Evolutionary conservation across 2,888 invertebrate genomes (phyloP).

Genomic region (Malachius bipustulatus): DNA sequence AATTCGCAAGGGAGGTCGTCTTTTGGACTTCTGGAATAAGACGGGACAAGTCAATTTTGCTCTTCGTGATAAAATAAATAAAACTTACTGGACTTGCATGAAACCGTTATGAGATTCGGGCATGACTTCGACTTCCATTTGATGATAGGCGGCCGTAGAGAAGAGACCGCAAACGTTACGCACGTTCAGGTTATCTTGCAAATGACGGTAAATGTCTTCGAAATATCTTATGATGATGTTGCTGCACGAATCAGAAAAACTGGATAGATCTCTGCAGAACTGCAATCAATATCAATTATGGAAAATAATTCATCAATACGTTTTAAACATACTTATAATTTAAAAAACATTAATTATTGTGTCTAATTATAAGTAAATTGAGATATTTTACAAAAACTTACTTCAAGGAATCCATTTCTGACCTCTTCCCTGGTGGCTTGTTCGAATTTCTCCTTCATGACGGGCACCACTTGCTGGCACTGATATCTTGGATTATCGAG

Average conservation of each 20-base stretch:
- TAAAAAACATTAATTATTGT: too few relatives aligned
- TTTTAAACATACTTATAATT: too few relatives aligned
- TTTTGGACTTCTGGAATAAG: slow-evolving; percentile 19
- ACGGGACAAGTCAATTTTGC: too few relatives aligned
- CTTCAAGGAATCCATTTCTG: slow-evolving; percentile 42
- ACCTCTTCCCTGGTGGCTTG: slow-evolving; percentile 44
- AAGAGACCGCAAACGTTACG: slow-evolving; percentile 31
- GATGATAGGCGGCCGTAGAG: background rate
- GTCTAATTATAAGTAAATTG: too few relatives aligned
- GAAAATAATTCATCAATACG: too few relatives aligned
- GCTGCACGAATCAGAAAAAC: slow-evolving; percentile 69
- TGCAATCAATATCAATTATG: slow-evolving; percentile 21
- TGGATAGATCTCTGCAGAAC: slow-evolving; percentile 57
- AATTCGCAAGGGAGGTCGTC: slow-evolving; percentile 72
- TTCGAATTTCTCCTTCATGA: slow-evolving; percentile 44
- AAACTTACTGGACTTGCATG: slow-evolving; percentile 37
- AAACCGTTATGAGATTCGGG: slow-evolving; percentile 46
- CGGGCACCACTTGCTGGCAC: slow-evolving; percentile 43
- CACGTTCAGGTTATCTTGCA: slow-evolving; percentile 47
- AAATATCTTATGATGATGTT: slow-evolving; percentile 62
- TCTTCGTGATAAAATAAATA: too few relatives aligned
- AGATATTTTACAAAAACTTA: too few relatives aligned
- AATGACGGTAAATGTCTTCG: slow-evolving; percentile 52
- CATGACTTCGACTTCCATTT: slow-evolving; percentile 43
- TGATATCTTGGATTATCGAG: slow-evolving; percentile 32